phyloP scores from a whole-genome alignment of 2,113 vertebrate genomes.

The Otocyon megalotis region DNA sequence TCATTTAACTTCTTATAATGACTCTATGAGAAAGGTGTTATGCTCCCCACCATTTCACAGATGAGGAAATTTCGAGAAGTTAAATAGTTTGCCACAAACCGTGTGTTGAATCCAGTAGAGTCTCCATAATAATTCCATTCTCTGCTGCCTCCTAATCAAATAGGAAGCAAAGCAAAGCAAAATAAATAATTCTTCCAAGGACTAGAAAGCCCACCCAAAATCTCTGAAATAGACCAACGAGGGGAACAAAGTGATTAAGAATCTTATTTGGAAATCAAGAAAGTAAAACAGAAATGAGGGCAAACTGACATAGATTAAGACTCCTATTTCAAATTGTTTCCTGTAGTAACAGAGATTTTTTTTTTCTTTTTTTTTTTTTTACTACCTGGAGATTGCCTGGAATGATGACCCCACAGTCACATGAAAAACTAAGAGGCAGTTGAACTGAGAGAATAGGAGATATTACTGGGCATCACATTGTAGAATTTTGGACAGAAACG shows the following conservation, averaged over 20 bases:
- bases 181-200: background rate
- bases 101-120: background rate
- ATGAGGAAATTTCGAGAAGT: background rate
- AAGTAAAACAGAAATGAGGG: slow-evolving; percentile 39
- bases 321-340: background rate
- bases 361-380: background rate
- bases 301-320: background rate
- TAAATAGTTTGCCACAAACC: background rate
- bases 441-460: background rate
- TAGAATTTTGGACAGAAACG: background rate
- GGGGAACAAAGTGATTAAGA: slow-evolving; percentile 26
- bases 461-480: background rate
- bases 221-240: background rate
- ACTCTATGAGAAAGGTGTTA: background rate
- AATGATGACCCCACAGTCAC: background rate
- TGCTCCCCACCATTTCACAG: background rate
- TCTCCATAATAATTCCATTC: background rate
- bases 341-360: background rate
- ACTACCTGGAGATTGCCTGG: background rate
- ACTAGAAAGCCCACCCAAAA: background rate
- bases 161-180: background rate
- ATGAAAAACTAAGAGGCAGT: background rate
- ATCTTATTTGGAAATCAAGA: background rate
- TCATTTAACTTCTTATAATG: background rate
- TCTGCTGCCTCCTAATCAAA: background rate